A percentile compares a stretch with the other conserved stretches of the same genome.
Evolutionary conservation across 2,888 invertebrate genomes (phyloP).

Genomic region (Sinelater perroti): DNA sequence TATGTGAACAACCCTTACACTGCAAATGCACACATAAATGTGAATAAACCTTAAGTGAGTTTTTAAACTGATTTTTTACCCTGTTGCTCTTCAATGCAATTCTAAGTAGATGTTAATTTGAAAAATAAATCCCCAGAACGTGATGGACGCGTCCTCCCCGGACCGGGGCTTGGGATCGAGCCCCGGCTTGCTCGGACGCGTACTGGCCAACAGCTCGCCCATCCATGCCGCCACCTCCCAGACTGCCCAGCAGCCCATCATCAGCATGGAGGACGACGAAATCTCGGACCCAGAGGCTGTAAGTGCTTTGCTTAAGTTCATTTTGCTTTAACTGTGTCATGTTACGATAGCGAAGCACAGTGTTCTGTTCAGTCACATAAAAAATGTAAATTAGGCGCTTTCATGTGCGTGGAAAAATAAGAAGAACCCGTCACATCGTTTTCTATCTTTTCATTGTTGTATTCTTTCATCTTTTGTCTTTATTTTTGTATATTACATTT

Average conservation of each 20-base stretch:
- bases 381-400: too few relatives aligned
- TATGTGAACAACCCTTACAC: too few relatives aligned
- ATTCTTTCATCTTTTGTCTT: too few relatives aligned
- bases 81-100: too few relatives aligned
- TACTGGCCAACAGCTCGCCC: slow-evolving; percentile 54
- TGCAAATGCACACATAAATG: too few relatives aligned
- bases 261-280: slow-evolving; percentile 96
- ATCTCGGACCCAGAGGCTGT: slow-evolving; percentile 86
- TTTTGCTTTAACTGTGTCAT: not conserved
- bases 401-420: too few relatives aligned
- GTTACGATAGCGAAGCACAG: too few relatives aligned
- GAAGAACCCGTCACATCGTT: too few relatives aligned
- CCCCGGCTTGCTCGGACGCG: slow-evolving; percentile 42
- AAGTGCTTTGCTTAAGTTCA: slow-evolving; percentile 50
- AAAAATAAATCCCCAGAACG: slow-evolving; percentile 39
- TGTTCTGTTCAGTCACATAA: too few relatives aligned
- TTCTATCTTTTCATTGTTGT: too few relatives aligned
- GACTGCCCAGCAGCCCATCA: slow-evolving; percentile 78
- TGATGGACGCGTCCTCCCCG: slow-evolving; percentile 58
- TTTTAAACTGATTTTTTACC: too few relatives aligned
- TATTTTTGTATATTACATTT: too few relatives aligned
- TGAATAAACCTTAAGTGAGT: not conserved
- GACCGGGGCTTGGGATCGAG: slow-evolving; percentile 42
- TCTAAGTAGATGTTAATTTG: not conserved
- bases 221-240: slow-evolving; percentile 59